Evolutionary conservation across 1,140 invertebrate species (phyloP).

Genomic region (Eurosta solidaginis): DNA sequence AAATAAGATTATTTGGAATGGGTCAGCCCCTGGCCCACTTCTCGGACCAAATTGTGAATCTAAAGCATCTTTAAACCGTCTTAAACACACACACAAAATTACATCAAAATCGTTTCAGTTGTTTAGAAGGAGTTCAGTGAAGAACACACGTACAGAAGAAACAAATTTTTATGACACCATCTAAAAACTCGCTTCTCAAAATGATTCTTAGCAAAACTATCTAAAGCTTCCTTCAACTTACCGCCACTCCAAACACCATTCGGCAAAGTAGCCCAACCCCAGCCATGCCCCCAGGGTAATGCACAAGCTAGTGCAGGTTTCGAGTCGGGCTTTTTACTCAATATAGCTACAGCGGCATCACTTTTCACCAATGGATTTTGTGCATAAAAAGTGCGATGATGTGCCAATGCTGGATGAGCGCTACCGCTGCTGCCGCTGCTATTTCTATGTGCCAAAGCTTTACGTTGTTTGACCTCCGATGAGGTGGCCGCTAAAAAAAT

Average conservation of each 20-base stretch:
- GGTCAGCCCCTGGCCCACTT: too few species aligned
- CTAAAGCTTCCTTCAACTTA: conserved; percentile 45
- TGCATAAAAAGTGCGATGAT: conserved; percentile 42
- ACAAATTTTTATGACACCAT: not conserved
- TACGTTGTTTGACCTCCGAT: conserved; percentile 60
- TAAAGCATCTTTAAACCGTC: too few species aligned
- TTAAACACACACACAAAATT: too few species aligned
- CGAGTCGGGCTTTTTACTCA: conserved; percentile 57
- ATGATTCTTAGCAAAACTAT: not conserved
- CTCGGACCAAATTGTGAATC: too few species aligned
- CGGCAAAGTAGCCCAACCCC: conserved; percentile 67
- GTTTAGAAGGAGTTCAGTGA: too few species aligned
- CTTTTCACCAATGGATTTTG: conserved; percentile 56
- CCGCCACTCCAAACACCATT: conserved; percentile 68
- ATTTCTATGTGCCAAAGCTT: conserved; percentile 35
- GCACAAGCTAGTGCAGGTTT: conserved; percentile 57
- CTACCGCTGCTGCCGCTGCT: conserved; percentile 36
- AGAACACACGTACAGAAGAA: too few species aligned
- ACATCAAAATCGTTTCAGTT: too few species aligned
- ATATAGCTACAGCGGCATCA: conserved; percentile 56
- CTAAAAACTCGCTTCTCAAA: not conserved
- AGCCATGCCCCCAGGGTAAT: conserved; percentile 63
- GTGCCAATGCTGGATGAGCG: conserved; percentile 41
- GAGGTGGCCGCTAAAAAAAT: conserved; percentile 61
- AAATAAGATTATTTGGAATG: too few species aligned